Evolutionary conservation across 2,888 invertebrate genomes (phyloP).

Genomic region (Temnothorax rugatulus): DNA sequence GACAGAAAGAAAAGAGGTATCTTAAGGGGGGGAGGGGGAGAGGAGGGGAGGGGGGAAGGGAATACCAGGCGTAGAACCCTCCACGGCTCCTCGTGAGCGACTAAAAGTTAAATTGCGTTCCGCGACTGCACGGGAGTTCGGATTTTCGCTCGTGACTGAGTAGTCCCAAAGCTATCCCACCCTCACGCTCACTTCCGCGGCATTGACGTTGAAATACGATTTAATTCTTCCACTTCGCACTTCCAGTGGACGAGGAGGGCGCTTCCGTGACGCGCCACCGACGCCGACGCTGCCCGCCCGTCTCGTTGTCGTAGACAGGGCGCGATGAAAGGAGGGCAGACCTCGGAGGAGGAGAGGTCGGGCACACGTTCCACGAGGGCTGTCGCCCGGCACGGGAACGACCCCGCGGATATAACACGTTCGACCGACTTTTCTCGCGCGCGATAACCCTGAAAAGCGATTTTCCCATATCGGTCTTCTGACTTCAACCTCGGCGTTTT

Average conservation of each 20-base stretch:
- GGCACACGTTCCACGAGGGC: slow-evolving; percentile 14
- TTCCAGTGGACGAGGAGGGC: slow-evolving; percentile 71
- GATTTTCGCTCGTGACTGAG: slow-evolving; percentile 83
- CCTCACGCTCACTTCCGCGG: slow-evolving; percentile 72
- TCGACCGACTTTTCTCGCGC: slow-evolving; percentile 59
- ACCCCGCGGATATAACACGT: slow-evolving; percentile 64
- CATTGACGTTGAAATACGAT: slow-evolving; percentile 83
- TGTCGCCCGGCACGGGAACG: slow-evolving; percentile 43
- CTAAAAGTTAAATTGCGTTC: slow-evolving; percentile 85
- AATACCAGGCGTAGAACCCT: slow-evolving; percentile 51
- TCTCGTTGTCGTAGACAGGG: slow-evolving; percentile 31
- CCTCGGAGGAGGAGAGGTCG: slow-evolving; percentile 11
- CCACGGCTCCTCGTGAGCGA: slow-evolving; percentile 78
- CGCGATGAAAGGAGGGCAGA: slow-evolving; percentile 4
- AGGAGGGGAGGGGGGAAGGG: slow-evolving; percentile 28
- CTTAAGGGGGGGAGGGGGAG: slow-evolving; percentile 42
- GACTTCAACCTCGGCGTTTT: slow-evolving; percentile 30
- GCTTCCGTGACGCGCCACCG: slow-evolving; percentile 70
- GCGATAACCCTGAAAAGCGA: slow-evolving; percentile 69
- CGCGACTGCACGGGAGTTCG: slow-evolving; percentile 79
- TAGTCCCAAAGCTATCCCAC: slow-evolving; percentile 81
- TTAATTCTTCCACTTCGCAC: slow-evolving; percentile 83
- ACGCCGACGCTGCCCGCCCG: slow-evolving; percentile 44
- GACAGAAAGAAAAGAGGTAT: slow-evolving; percentile 56
- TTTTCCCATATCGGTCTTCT: slow-evolving; percentile 67